Evolutionary conservation across 2,113 vertebrate species (phyloP), one percentile per base, ranked within the genome.

Genomic region (Bubo blakistoni): DNA sequence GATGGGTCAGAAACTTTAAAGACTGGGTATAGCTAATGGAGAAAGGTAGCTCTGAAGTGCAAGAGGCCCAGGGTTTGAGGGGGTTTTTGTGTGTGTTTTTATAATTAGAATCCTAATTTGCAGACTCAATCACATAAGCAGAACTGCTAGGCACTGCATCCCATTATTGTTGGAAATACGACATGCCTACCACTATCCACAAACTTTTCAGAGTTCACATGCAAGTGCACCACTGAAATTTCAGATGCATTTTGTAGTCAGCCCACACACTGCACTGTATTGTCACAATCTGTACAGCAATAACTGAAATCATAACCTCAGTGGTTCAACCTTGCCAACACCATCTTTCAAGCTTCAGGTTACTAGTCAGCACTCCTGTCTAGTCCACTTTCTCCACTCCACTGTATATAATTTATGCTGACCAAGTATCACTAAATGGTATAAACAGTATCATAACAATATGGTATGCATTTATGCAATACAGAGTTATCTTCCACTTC

Each of bases 31-130:
- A 67, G 36, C 19, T 67, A 67, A 80, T 2, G 5, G 12, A 69
- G 40, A 77, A 94, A 57, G 8, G 38, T 1, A 79, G 25, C 26
- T 62, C 72, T 58, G 16, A 81, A 92, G 10, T 15, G 27, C 51
- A 70, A 86, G 18, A 3, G 20, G 3, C 7, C 13, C 12, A n/a
- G 2, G 8, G 5, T 52, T 44, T 79, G 18, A 46, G 44, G 7
- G 3, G 2, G 0, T 0, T 25, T 62, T 10, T 46, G 6, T 15
- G 8, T 49, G 36, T 85, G 6, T 12, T 74, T 81, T 54, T 44
- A 17, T 62, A 73, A 61, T 29, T 49, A 71, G 24, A 73, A 80
- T 34, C 10, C 4, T 52, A 79, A 63, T 42, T 38, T 85, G 12
- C 26, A 76, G 29, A 49, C n/a, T 62, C 22, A 63, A 78, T 79